Evolutionary conservation across 30 jellyfish, hydroid and myxozoan genomes (phyloP).

Genomic region (Hydra vulgaris): DNA sequence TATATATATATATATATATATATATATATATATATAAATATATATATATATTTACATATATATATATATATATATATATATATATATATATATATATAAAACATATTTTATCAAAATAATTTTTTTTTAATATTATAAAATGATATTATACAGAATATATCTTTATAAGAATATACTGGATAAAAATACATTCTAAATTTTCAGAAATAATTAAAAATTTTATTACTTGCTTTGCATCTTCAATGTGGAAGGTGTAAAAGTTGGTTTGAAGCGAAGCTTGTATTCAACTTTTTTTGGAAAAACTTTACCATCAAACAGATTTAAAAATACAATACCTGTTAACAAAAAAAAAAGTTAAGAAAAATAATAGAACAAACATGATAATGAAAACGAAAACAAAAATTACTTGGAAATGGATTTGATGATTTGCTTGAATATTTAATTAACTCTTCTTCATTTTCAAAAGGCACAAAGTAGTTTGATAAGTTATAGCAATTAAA

Average conservation of each 20-base stretch:
- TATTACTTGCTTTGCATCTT: slow-evolving; percentile 30
- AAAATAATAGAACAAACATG: background rate
- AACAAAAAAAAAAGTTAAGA: background rate
- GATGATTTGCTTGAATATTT: background rate
- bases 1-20: too few species aligned
- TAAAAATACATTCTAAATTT: too few species aligned
- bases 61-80: too few species aligned
- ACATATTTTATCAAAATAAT: too few species aligned
- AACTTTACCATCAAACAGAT: slow-evolving; percentile 44
- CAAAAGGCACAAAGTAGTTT: background rate
- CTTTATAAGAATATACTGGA: too few species aligned
- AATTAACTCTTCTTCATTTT: background rate
- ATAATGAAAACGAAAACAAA: background rate
- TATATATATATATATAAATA: too few species aligned
- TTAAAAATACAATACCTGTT: slow-evolving; percentile 69
- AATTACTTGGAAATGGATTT: background rate
- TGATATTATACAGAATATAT: too few species aligned
- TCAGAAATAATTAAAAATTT: too few species aligned
- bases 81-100: background rate
- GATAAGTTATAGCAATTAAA: background rate
- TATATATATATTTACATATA: too few species aligned
- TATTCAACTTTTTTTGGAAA: slow-evolving; percentile 69
- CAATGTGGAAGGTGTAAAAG: slow-evolving; percentile 47
- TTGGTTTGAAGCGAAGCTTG: slow-evolving; percentile 70
- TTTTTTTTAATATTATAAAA: too few species aligned